A percentile compares a stretch with the other conserved stretches of the same genome.
phyloP scores from a whole-genome alignment of 2,888 invertebrate genomes.

The Cheilosia variabilis region DNA sequence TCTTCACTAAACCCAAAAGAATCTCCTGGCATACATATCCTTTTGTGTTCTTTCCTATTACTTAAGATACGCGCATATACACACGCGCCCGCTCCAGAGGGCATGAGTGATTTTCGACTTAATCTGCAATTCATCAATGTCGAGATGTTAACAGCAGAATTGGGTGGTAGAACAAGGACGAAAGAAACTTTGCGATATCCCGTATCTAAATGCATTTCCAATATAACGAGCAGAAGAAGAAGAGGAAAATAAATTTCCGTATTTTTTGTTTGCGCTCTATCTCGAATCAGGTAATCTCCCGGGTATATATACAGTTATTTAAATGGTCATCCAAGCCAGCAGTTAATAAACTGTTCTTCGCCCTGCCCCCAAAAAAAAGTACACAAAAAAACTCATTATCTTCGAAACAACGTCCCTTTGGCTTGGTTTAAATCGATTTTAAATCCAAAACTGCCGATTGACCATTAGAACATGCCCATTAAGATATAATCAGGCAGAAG shows the following conservation, averaged over 20 bases:
- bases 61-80: conserved; percentile 60
- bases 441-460: conserved; percentile 75
- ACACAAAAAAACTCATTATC: conserved; percentile 67
- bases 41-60: conserved; percentile 67
- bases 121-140: conserved; percentile 84
- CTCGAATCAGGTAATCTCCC: conserved; percentile 72
- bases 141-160: conserved; percentile 76
- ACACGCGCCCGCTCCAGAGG: conserved; percentile 58
- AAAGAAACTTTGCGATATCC: conserved; percentile 41
- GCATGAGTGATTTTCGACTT: conserved; percentile 83
- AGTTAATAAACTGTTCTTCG: conserved; percentile 37
- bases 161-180: conserved; percentile 43
- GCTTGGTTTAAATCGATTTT: conserved; percentile 69
- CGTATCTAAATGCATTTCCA: conserved; percentile 74
- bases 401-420: conserved; percentile 65
- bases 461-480: conserved; percentile 74
- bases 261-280: conserved; percentile 52
- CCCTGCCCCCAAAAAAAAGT: background rate
- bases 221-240: conserved; percentile 41
- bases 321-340: conserved; percentile 63
- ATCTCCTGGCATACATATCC: conserved; percentile 42
- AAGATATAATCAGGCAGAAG: conserved; percentile 62
- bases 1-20: conserved; percentile 1
- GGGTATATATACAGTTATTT: conserved; percentile 64
- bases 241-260: conserved; percentile 3